Base-by-base conservation (phyloP, 1,140 invertebrate species). In the Euborellia annulipes region DNA sequence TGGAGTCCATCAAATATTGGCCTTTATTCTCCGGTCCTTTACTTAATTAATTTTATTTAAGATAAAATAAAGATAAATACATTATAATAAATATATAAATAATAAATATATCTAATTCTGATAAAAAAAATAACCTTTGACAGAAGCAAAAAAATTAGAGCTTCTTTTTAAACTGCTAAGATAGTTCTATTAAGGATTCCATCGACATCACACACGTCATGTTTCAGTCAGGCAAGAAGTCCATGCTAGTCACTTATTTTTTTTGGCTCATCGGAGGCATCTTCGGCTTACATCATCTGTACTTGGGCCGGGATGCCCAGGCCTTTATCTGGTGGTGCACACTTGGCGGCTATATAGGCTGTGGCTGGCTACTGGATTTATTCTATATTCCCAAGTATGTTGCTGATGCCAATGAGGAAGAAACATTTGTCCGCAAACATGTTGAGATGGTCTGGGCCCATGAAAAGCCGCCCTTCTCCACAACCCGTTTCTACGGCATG, bases 211-310 rank as follows among this genome's bases (percentile, higher is more conserved):
- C n/a, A n/a, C 23, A n/a, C n/a, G n/a, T n/a, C n/a, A n/a, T n/a
- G n/a, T n/a, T n/a, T n/a, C n/a, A n/a, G n/a, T n/a, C n/a, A n/a
- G 46, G 21, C n/a, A 32, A 71, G 46, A 86, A 87, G 58, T 85
- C 78, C 47, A 58, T 84, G 14, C 54, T 75, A 21, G 49, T 72
- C 50, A 73, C 89, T 0, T 92, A 91, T 61, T 36, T 93, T 14
- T 64, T 85, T n/a, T 94, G 90, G 90, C 55, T 90, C 0, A 69
- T 89, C 49, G 85, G 86, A 27, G 91, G 90, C 7, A 66, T 85
- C 52, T 79, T 87, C 51, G 90, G 91, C 1, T 61, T 88, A 2
- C 92, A 97, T 66, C 88, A 94, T 60, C 74, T 94, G 55, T 96
- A 96, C 61, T 65, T 96, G 36, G 73, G 76, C 37, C 65, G 91